These are phyloP conservation scores for Siphamia tubifer DNA, from an alignment of 2,113 vertebrate genomes.

Conservation along the genomic window DNA sequence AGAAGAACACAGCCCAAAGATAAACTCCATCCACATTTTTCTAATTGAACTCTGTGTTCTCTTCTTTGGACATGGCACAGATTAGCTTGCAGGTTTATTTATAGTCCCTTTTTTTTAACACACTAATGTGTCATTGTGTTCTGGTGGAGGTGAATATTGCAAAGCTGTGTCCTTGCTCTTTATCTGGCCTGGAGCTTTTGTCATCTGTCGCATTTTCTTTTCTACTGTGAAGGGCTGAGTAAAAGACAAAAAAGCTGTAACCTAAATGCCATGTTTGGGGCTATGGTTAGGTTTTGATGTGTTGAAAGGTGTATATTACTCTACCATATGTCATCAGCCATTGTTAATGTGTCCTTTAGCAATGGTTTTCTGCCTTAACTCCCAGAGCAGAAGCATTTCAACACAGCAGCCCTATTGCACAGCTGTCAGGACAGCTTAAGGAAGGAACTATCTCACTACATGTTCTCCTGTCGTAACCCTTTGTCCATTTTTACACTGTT, in stretches of 20 bases:
- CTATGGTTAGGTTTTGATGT: constrained; percentile 5
- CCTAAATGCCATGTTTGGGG: constrained; percentile 2
- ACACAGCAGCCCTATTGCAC: too few species aligned
- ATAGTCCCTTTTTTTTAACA: not conserved
- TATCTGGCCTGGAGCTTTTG: not conserved
- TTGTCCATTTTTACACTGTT: too few species aligned
- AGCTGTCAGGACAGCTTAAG: too few species aligned
- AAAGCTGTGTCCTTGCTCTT: constrained; percentile 5
- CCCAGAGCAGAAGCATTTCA: too few species aligned
- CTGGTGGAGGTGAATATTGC: not conserved
- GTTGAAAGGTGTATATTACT: not conserved
- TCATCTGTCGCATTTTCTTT: not conserved
- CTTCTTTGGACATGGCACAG: not conserved
- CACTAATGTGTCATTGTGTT: not conserved
- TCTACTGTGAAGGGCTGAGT: not conserved
- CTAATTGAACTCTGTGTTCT: not conserved
- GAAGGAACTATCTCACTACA: too few species aligned
- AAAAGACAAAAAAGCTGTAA: not conserved
- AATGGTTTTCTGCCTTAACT: not conserved
- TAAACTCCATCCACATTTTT: not conserved
- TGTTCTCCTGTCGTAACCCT: too few species aligned
- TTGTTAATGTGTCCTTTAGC: not conserved
- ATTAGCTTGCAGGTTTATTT: not conserved
- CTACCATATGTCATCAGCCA: not conserved
- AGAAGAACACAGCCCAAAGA: not conserved